These are phyloP conservation scores for Trematomus loennbergii DNA, from an alignment of 2,113 vertebrate species.

Conservation along the genomic window DNA sequence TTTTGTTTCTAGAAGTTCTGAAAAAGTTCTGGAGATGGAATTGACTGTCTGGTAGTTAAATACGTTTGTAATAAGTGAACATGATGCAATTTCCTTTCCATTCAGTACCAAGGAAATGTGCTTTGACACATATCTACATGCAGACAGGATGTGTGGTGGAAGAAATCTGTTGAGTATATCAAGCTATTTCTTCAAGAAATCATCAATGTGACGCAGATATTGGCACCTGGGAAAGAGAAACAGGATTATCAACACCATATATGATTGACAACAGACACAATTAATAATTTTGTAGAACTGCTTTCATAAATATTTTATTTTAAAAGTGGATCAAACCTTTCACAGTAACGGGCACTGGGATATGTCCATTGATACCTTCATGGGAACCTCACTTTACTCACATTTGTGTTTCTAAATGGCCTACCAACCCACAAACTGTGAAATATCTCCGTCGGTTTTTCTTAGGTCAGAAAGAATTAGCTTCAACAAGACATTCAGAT, in stretches of 20 bases:
- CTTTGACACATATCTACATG: background rate
- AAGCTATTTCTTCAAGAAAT: too few relatives aligned
- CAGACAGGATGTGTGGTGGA: background rate
- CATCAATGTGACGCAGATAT: background rate
- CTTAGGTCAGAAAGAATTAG: too few relatives aligned
- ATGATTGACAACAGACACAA: background rate
- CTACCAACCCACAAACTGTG: too few relatives aligned
- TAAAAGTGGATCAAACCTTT: background rate
- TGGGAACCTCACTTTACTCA: too few relatives aligned
- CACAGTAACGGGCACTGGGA: too few relatives aligned
- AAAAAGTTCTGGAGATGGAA: background rate
- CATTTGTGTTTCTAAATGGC: too few relatives aligned
- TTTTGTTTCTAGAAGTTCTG: background rate
- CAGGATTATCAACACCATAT: background rate
- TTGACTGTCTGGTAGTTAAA: background rate
- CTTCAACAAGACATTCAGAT: too few relatives aligned
- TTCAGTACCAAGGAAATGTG: background rate
- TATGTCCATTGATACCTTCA: too few relatives aligned
- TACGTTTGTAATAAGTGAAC: too few relatives aligned
- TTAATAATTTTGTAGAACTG: background rate
- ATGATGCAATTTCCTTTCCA: too few relatives aligned
- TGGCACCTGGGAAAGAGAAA: background rate
- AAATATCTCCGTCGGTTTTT: too few relatives aligned
- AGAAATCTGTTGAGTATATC: background rate
- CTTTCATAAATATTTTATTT: background rate